A percentile compares a stretch with the other conserved stretches of the same genome.
phyloP scores from a whole-genome alignment of 2,888 invertebrate genomes.

The Electrophaes corylata region DNA sequence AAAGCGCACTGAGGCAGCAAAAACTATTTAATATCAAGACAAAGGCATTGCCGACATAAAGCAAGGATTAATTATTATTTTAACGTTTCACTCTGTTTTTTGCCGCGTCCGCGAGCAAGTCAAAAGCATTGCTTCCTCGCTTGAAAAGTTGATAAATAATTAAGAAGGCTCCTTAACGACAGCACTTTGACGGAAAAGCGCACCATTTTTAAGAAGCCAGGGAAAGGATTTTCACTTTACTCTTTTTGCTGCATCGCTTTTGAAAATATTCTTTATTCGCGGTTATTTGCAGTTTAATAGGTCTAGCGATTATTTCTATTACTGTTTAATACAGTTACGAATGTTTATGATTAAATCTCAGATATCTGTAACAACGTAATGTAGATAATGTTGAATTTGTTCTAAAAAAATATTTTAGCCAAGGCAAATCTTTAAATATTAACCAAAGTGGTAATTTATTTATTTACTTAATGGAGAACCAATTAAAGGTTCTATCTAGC shows the following conservation, averaged over 20 bases:
- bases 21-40: slow-evolving; percentile 81
- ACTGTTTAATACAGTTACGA: too few species aligned
- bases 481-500: too few species aligned
- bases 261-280: slow-evolving; percentile 21
- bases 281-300: not conserved
- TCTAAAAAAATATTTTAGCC: too few species aligned
- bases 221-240: slow-evolving; percentile 47
- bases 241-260: slow-evolving; percentile 40
- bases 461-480: too few species aligned
- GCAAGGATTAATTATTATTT: slow-evolving; percentile 84
- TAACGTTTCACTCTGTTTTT: slow-evolving; percentile 79
- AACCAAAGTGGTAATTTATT: too few species aligned
- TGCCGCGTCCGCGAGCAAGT: slow-evolving; percentile 71
- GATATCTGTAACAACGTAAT: too few species aligned
- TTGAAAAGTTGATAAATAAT: slow-evolving; percentile 82
- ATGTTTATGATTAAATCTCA: too few species aligned
- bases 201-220: slow-evolving; percentile 53
- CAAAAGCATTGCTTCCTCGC: slow-evolving; percentile 80
- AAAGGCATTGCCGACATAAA: slow-evolving; percentile 67
- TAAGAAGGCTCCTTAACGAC: slow-evolving; percentile 76
- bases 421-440: too few species aligned
- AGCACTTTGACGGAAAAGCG: slow-evolving; percentile 69
- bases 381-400: too few species aligned
- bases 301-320: not conserved
- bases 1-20: slow-evolving; percentile 70